These are phyloP conservation scores for Aramus guarauna DNA, from an alignment of 2,113 vertebrate genomes.

Conservation along the genomic window DNA sequence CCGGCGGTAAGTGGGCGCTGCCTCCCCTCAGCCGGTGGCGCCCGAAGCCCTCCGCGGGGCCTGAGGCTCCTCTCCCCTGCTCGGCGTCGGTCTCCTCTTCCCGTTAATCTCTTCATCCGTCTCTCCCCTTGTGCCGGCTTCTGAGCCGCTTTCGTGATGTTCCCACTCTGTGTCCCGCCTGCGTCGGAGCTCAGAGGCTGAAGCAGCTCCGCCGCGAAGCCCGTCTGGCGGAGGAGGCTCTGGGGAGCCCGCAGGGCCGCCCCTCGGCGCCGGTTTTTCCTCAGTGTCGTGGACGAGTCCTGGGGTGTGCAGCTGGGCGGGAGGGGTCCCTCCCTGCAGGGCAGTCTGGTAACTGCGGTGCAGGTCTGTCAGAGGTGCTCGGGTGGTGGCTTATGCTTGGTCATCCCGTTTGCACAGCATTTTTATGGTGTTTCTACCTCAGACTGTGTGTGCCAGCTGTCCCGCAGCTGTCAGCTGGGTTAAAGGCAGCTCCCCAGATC, in stretches of 20 bases:
- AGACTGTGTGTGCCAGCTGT: rapidly evolving
- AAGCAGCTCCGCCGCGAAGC: not conserved
- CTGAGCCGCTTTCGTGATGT: not conserved
- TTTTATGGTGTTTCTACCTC: not conserved
- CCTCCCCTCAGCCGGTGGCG: not conserved
- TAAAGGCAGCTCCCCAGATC: not conserved
- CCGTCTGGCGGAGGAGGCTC: not conserved
- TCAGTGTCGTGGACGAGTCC: not conserved
- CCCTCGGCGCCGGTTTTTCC: too few species aligned
- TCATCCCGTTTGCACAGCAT: rapidly evolving
- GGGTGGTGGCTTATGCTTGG: rapidly evolving
- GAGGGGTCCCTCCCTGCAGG: not conserved
- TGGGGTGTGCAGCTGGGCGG: not conserved
- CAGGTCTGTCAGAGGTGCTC: not conserved
- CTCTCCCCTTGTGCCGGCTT: not conserved
- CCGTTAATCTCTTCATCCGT: rapidly evolving
- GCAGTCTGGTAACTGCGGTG: not conserved
- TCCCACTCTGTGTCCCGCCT: not conserved
- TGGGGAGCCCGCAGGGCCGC: not conserved
- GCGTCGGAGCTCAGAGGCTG: not conserved
- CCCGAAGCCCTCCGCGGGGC: not conserved
- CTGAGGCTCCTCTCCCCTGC: not conserved
- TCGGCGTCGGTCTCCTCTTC: not conserved
- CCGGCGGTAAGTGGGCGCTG: not conserved
- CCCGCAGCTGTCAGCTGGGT: not conserved